Evolutionary conservation across 53 echinoderm and acorn worm species (phyloP).

Genomic region (Apostichopus leukothele): DNA sequence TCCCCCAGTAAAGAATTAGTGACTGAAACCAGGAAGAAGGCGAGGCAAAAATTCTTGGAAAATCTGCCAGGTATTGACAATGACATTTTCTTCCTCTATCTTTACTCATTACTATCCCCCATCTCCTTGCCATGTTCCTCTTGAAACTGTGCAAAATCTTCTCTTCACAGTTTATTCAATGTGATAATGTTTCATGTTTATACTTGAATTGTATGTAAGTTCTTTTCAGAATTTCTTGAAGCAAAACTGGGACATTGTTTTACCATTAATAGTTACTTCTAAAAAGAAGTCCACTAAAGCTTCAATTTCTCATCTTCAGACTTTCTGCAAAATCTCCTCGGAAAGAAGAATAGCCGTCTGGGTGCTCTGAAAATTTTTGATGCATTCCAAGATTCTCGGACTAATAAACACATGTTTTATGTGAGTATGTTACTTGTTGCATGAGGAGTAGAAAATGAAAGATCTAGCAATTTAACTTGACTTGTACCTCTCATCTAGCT

Average conservation of each 20-base stretch:
- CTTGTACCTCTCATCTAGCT: too few relatives aligned
- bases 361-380: constrained; percentile 96
- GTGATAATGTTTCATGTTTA: too few relatives aligned
- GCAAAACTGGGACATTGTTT: neutral
- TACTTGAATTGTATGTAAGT: too few relatives aligned
- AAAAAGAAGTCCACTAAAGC: neutral
- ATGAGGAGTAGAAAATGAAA: too few relatives aligned
- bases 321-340: constrained; percentile 80
- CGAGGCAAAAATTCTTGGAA: constrained; percentile 83
- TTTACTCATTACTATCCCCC: too few relatives aligned
- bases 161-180: too few relatives aligned
- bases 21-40: constrained; percentile 71
- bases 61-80: constrained; percentile 68
- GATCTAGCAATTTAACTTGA: too few relatives aligned
- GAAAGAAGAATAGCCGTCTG: constrained; percentile 81
- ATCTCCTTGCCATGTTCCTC: too few relatives aligned
- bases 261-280: neutral
- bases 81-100: too few relatives aligned
- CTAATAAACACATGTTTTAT: constrained; percentile 93
- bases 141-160: too few relatives aligned
- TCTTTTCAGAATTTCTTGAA: neutral
- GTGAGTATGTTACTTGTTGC: constrained; percentile 58
- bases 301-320: constrained; percentile 44
- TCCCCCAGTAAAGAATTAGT: constrained; percentile 66
- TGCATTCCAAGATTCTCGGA: constrained; percentile 83